Conservation (phyloP, 1,140 invertebrate species). For the Drosophila teissieri region DNA sequence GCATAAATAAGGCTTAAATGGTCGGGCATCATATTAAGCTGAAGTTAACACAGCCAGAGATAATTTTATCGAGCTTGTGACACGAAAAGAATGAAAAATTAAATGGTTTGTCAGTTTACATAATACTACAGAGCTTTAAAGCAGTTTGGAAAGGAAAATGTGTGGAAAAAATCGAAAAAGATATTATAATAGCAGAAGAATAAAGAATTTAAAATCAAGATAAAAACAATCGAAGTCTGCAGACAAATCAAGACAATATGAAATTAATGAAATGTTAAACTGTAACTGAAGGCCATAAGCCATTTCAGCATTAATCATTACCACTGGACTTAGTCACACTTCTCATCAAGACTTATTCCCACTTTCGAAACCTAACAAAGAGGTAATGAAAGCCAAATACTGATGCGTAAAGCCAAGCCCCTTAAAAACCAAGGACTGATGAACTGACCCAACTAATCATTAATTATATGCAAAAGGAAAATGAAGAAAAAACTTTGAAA, state of each 20-base stretch:
- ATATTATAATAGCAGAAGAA: neutral
- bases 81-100: constrained; percentile 31
- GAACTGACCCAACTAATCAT: constrained; percentile 63
- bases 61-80: constrained; percentile 50
- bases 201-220: constrained; percentile 2
- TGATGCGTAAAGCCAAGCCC: constrained; percentile 49
- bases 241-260: neutral
- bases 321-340: constrained; percentile 3
- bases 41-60: constrained; percentile 46
- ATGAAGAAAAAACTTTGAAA: constrained; percentile 46
- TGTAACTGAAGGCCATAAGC: neutral
- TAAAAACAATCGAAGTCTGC: neutral
- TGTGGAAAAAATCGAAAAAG: constrained; percentile 27
- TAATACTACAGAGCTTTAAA: constrained; percentile 35
- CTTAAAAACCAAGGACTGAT: constrained; percentile 44
- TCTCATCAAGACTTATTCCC: constrained; percentile 18
- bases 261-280: constrained; percentile 2
- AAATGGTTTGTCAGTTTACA: constrained; percentile 34
- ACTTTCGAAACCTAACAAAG: constrained; percentile 19
- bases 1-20: constrained; percentile 27
- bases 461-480: constrained; percentile 63
- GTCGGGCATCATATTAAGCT: constrained; percentile 21
- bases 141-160: constrained; percentile 43
- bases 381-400: constrained; percentile 49
- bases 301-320: constrained; percentile 20